These are phyloP conservation scores for Taenioides sp. DNA, from an alignment of 2,797 vertebrate genomes.

Conservation along the genomic window DNA sequence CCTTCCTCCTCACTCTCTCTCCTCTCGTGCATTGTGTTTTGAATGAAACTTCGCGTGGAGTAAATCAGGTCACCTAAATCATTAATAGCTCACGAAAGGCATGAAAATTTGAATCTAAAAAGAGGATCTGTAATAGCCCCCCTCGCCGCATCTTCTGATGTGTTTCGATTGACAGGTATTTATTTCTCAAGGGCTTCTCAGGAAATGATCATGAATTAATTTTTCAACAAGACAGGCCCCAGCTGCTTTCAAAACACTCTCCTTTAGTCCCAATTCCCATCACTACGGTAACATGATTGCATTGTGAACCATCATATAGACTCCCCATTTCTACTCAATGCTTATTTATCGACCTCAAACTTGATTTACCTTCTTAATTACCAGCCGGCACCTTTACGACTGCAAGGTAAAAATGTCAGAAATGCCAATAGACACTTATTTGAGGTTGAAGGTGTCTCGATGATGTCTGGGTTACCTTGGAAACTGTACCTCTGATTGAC, in stretches of 20 bases:
- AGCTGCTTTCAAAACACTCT: slow-evolving; percentile 11
- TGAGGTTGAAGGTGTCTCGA: slow-evolving; percentile 13
- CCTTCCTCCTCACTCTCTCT: slow-evolving; percentile 20
- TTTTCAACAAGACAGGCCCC: slow-evolving; percentile 33
- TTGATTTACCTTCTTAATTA: slow-evolving; percentile 5
- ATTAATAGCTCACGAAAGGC: slow-evolving; percentile 51
- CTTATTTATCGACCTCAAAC: slow-evolving; percentile 3
- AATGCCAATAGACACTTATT: slow-evolving; percentile 15
- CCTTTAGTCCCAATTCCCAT: slow-evolving; percentile 2
- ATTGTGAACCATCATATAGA: slow-evolving; percentile 4
- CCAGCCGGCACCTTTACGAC: slow-evolving; percentile 10
- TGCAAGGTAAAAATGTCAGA: slow-evolving; percentile 1
- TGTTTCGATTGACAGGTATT: slow-evolving; percentile 54
- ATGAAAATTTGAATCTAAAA: slow-evolving; percentile 43
- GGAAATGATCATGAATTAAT: slow-evolving; percentile 39
- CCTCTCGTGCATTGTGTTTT: slow-evolving; percentile 36
- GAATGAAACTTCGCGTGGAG: slow-evolving; percentile 49
- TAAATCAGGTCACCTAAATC: slow-evolving; percentile 63
- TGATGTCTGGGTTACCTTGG: slow-evolving; percentile 68
- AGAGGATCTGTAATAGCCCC: slow-evolving; percentile 38
- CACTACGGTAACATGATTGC: neutral
- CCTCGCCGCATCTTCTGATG: slow-evolving; percentile 26
- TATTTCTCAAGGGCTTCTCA: slow-evolving; percentile 55
- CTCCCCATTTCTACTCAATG: neutral
- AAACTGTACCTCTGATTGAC: slow-evolving; percentile 66